Base-by-base conservation (phyloP, 2,888 invertebrate species). In the Erebia aethiops region DNA sequence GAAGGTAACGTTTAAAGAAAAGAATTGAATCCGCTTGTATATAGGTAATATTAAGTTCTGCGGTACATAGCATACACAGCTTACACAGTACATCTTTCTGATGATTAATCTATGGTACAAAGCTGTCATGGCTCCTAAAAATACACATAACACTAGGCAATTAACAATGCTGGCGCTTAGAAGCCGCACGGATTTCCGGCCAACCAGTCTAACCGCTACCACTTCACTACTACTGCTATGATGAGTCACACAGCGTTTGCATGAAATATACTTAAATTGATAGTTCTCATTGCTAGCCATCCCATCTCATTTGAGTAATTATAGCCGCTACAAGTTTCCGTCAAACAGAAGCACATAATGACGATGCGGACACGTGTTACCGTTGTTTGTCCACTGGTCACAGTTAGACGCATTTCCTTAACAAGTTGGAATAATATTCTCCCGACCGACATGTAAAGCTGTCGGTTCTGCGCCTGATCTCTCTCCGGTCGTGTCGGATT, bases 141-240 rank as follows among this genome's bases (percentile, higher is more conserved):
- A 46, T 57, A 66, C 46, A 57, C 66, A 57, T 66, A 49, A 63
- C 51, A 35, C 14, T 16, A 52, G 58, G 68, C 69, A 74, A 66
- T 73, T 73, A 70, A 77, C 75, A 75, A 69, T 75, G 71, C 73
- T 76, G 72, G 81, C 80, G 78, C 80, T 81, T 79, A 66, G 72
- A 77, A 80, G 80, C 79, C 78, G 80, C 82, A 73, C 83, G 82
- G 80, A 82, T 86, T 90, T 91, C 91, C 91, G 87, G 84, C 76
- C 81, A 81, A 82, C 81, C 82, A 76, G 79, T 76, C 76, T 75
- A 75, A 76, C 79, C 77, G 78, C 79, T 61, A 5, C 58, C 2
- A 58, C 57, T 58, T 60, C 16, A 46, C 18, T 80, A 77, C 76
- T 51, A 65, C 56, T 61, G 60, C 58, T 41, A 67, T 83, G 82